Conservation (phyloP, 2,113 vertebrate species). For the Corythornis madagascariensis region DNA sequence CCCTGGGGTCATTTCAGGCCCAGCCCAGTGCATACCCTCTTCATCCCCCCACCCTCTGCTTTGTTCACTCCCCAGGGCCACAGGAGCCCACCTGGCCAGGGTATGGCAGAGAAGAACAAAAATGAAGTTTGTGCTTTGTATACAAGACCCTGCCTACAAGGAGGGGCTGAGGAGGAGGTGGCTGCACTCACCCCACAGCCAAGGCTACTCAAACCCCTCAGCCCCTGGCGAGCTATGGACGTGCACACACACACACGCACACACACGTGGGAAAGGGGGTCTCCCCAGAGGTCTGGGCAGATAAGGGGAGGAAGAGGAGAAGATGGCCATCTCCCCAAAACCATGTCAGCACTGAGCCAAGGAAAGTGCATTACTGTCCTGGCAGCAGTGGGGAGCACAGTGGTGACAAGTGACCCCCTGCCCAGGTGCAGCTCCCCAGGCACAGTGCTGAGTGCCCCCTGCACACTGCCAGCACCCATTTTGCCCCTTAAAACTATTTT, state of each 20-base stretch:
- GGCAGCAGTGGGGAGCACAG: rapidly evolving
- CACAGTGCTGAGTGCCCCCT: rapidly evolving
- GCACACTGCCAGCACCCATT: neutral
- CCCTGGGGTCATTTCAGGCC: neutral
- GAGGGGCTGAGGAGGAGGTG: neutral
- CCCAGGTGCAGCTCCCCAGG: neutral
- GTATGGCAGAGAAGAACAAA: neutral
- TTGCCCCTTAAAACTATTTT: neutral
- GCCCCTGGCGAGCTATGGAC: neutral
- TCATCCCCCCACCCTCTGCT: neutral
- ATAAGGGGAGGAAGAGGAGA: neutral
- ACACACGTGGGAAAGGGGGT: neutral
- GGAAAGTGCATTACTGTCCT: neutral
- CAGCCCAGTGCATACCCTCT: rapidly evolving
- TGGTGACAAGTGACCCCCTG: neutral
- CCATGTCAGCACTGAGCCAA: neutral
- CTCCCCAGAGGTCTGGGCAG: neutral
- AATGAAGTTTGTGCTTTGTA: conserved; percentile 60
- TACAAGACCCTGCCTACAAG: conserved; percentile 52
- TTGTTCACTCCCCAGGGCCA: rapidly evolving
- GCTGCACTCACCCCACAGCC: rapidly evolving
- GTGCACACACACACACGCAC: neutral
- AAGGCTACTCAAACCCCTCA: neutral
- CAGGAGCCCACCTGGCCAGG: neutral
- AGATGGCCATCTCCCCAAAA: neutral